A percentile compares a stretch with the other conserved stretches of the same genome.
Conservation (phyloP, 2,797 vertebrate genomes). For the Phoxinus dragarum region DNA sequence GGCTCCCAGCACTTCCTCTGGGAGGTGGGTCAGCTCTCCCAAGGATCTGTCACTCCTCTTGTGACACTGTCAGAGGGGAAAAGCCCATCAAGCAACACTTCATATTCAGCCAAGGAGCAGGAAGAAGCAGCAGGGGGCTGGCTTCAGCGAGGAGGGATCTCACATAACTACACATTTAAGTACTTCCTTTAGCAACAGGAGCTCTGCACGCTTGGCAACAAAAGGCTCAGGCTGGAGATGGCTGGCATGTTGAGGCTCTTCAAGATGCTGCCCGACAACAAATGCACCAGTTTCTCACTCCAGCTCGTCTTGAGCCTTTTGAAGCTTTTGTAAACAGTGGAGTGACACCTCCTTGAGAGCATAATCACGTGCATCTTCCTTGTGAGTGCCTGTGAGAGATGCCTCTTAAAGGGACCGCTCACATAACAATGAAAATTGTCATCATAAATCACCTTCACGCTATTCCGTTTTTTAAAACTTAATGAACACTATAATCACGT, state of each 20-base stretch:
- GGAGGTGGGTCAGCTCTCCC: conserved; percentile 44
- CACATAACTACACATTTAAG: conserved; percentile 62
- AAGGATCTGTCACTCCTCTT: conserved; percentile 56
- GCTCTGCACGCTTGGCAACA: conserved; percentile 55
- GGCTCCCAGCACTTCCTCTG: conserved; percentile 48
- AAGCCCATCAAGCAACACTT: conserved; percentile 62
- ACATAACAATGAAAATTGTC: neutral
- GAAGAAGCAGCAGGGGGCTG: conserved; percentile 51
- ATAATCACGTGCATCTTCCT: conserved; percentile 26
- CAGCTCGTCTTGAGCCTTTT: conserved; percentile 32
- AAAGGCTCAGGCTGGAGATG: conserved; percentile 50
- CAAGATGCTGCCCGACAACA: conserved; percentile 52
- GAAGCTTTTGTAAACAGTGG: conserved; percentile 46
- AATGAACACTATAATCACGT: neutral
- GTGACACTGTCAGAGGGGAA: conserved; percentile 60
- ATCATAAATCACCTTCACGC: neutral
- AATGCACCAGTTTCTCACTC: conserved; percentile 33
- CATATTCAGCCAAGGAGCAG: conserved; percentile 53
- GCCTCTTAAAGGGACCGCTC: neutral
- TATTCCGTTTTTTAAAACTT: neutral
- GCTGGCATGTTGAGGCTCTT: conserved; percentile 37
- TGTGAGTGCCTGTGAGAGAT: conserved; percentile 2
- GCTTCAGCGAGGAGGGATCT: conserved; percentile 55
- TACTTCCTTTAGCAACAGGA: conserved; percentile 60
- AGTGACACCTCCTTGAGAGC: conserved; percentile 51